Evolutionary conservation across 2,113 vertebrate genomes (phyloP), one percentile per base, ranked within the genome.

Genomic region (Sapayoa aenigma): DNA sequence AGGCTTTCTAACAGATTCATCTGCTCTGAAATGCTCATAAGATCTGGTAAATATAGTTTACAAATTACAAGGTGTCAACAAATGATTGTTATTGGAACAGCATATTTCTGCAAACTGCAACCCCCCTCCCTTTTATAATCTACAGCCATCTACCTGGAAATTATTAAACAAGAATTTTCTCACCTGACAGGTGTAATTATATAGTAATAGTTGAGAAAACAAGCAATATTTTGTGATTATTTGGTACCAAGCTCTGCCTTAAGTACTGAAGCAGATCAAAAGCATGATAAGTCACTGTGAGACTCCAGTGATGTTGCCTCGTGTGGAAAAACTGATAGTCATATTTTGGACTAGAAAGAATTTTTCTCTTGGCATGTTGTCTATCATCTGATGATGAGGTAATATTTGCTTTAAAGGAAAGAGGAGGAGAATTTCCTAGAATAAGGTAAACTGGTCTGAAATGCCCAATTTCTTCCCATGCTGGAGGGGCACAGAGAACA

Each of bases 321-420:
- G 59, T 67, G 47, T 95, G 93, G 79, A 94, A 77, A 90, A 90
- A 35, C 39, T 65, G 85, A 75, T 18, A 80, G 63, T 39, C 72
- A 33, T 74, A 86, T 92, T 96, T 92, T 71, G 84, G 66, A 76
- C 66, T 86, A 73, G 46, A 78, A 82, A 72, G n/a, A 46, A 33
- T 73, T 93, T 65, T 87, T 72, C 27, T 65, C 30, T 42, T 67
- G 41, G 20, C 50, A 77, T 90, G 60, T 52, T 88, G 87, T 95
- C 82, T 75, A n/a, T 68, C 93, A 93, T 89, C 94, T 94, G 95
- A 84, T 42, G 28, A 63, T 95, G 93, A 84, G 53, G 62, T 73
- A 90, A 60, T 42, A 84, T 33, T 84, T 88, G 65, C 63, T 86
- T 58, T 81, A 49, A 84, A 84, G 44, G 31, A 72, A 81, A 0